Conservation (phyloP, 2,888 invertebrate genomes). For the Tachina fera region DNA sequence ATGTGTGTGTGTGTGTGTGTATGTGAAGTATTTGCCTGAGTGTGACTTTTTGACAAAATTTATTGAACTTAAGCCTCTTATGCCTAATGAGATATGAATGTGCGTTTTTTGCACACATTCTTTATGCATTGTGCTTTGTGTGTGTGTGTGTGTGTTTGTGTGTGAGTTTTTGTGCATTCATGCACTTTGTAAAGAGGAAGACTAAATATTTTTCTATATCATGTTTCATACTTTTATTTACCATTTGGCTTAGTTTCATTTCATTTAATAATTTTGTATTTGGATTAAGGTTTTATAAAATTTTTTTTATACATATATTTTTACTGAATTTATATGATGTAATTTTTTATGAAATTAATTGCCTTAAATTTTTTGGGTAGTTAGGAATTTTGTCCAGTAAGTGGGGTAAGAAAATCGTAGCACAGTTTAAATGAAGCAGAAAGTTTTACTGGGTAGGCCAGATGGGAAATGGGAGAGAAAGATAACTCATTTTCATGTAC, state of each 20-base stretch:
- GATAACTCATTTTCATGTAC: no score
- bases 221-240: conserved; percentile 44
- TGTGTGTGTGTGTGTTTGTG: not conserved
- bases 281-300: conserved; percentile 37
- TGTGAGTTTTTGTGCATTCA: not conserved
- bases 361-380: no score
- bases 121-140: not conserved
- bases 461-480: no score
- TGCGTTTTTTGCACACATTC: conserved; percentile 51
- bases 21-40: conserved; percentile 65
- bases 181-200: not conserved
- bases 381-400: no score
- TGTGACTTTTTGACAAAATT: conserved; percentile 70
- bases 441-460: no score
- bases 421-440: no score
- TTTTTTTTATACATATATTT: conserved; percentile 15
- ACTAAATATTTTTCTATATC: conserved; percentile 31
- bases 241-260: conserved; percentile 57
- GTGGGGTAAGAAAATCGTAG: no score
- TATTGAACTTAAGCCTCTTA: conserved; percentile 71
- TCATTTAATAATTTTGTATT: conserved; percentile 56
- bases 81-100: conserved; percentile 72
- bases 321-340: not conserved
- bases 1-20: not conserved
- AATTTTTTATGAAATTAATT: not conserved